Conservation (phyloP, 2,797 vertebrate species). For the Poeciliopsis presidionis region DNA sequence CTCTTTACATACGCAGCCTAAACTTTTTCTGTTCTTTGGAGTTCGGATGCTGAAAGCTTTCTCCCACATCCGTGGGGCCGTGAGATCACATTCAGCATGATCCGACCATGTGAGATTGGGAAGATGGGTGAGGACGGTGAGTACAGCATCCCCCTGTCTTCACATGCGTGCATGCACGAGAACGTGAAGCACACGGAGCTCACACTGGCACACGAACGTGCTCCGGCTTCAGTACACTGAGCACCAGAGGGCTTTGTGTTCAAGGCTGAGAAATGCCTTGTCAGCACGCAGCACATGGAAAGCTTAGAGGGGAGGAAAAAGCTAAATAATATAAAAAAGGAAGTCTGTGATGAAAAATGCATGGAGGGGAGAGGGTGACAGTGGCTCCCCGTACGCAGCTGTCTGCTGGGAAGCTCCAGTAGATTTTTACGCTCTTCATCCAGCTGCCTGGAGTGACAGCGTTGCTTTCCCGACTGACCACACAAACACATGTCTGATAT, state of each 20-base stretch:
- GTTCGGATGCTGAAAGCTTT: constrained; percentile 33
- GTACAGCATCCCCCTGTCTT: constrained; percentile 30
- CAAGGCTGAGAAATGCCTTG: constrained; percentile 67
- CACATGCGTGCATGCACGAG: constrained; percentile 32
- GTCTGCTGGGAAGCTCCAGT: constrained; percentile 48
- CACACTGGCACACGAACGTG: constrained; percentile 34
- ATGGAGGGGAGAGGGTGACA: constrained; percentile 60
- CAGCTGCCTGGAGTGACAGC: constrained; percentile 34
- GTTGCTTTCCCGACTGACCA: constrained; percentile 38
- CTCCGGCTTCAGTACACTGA: constrained; percentile 58
- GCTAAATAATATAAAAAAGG: constrained; percentile 64
- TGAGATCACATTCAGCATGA: constrained; percentile 49
- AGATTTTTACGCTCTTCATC: constrained; percentile 45
- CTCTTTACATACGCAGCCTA: constrained; percentile 43
- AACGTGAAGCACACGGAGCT: constrained; percentile 24
- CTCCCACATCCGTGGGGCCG: constrained; percentile 37
- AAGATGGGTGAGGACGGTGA: constrained; percentile 8
- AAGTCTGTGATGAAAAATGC: constrained; percentile 74
- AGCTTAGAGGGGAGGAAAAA: constrained; percentile 66
- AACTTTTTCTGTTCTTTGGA: constrained; percentile 18
- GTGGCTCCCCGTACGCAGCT: constrained; percentile 44
- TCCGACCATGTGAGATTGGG: constrained; percentile 13
- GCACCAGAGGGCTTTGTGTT: constrained; percentile 74
- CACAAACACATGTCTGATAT: constrained; percentile 23
- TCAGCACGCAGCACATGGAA: constrained; percentile 75